Evolutionary conservation across 2,113 vertebrate genomes (phyloP).

Genomic region (Uropsilus gracilis): DNA sequence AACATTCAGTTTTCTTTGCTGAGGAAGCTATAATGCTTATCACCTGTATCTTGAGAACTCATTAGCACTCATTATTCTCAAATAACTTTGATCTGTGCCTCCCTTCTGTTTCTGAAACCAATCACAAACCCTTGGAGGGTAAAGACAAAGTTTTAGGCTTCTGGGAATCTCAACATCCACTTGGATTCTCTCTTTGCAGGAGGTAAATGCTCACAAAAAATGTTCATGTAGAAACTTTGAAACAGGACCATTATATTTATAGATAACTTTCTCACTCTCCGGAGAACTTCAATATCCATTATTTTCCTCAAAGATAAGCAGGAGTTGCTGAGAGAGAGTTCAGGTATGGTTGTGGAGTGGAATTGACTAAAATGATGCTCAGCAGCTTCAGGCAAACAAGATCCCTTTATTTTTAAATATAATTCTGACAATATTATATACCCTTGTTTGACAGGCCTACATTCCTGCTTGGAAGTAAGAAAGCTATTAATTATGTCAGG

Average conservation of each 20-base stretch:
- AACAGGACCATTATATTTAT: neutral
- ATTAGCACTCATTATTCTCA: neutral
- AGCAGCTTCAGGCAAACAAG: neutral
- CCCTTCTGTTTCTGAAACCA: slow-evolving; percentile 7
- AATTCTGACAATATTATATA: no score
- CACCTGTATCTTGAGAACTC: neutral
- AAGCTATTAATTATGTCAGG: neutral
- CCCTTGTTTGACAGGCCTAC: neutral
- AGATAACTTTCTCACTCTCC: neutral
- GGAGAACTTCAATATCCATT: neutral
- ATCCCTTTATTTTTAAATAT: neutral
- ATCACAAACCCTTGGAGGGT: neutral
- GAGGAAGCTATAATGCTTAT: neutral
- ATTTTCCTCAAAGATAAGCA: neutral
- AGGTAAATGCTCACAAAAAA: neutral
- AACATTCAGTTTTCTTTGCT: neutral
- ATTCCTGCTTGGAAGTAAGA: neutral
- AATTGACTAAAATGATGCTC: neutral
- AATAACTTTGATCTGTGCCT: neutral
- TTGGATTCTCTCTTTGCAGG: neutral
- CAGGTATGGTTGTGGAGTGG: no score
- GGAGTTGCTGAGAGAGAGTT: neutral
- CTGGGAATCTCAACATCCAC: neutral
- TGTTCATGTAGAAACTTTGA: neutral
- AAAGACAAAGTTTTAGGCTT: neutral